These are phyloP conservation scores for Lathamus discolor DNA, from an alignment of 2,113 vertebrate genomes.

Conservation along the genomic window DNA sequence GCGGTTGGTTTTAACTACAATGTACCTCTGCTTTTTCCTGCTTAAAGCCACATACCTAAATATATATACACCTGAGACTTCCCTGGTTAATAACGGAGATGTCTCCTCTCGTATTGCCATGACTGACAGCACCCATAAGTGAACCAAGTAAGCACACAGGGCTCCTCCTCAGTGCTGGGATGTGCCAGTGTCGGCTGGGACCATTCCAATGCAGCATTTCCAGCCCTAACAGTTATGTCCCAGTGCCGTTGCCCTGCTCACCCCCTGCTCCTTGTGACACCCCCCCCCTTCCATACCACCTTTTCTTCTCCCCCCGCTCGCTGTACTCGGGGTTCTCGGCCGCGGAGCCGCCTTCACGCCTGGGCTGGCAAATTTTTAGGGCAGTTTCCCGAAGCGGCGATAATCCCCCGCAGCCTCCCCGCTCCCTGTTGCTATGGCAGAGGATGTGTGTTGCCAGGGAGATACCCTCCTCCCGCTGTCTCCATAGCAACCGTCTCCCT, in stretches of 20 bases:
- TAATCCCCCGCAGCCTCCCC: slow-evolving; percentile 25
- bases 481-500: slow-evolving; percentile 55
- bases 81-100: background rate
- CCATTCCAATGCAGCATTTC: accelerated
- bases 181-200: background rate
- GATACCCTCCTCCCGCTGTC: slow-evolving; percentile 58
- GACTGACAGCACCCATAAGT: background rate
- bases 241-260: background rate
- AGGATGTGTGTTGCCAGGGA: slow-evolving; percentile 75
- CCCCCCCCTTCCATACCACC: background rate
- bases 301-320: background rate
- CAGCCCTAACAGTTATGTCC: background rate
- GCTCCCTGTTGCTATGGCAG: slow-evolving; percentile 72
- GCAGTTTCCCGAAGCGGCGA: background rate
- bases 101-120: background rate
- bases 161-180: background rate
- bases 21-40: background rate
- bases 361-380: slow-evolving; percentile 47
- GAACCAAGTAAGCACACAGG: background rate
- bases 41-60: background rate
- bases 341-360: background rate
- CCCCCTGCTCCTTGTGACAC: background rate
- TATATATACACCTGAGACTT: background rate
- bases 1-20: background rate
- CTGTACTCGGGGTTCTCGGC: accelerated